Evolutionary conservation across 1,140 invertebrate species (phyloP), one percentile per base, ranked within the genome.

Genomic region (Cyrtorhinus lividipennis): DNA sequence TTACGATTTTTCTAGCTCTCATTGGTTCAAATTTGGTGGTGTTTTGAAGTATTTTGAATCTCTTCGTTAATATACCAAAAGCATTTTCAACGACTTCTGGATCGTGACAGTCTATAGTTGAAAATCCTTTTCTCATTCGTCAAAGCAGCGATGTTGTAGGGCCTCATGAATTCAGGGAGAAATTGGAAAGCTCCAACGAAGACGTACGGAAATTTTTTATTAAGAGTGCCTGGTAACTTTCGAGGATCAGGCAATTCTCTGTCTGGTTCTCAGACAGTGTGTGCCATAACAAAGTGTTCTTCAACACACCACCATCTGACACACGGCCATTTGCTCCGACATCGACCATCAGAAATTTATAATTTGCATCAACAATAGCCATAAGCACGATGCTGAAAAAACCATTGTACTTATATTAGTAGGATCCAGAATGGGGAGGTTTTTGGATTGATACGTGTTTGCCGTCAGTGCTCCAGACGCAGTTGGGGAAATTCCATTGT

Each of bases 121-220:
- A 72, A 77, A 23, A 69, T 69, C 59, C 68, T 23, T 68, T 76
- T 56, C 60, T 65, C 59, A 61, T 59, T 56, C 59, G 66, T 64
- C 56, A 56, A 60, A 44, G 70, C 62, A 44, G 69, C 65, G 44
- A 67, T 67, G 38, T 64, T 62, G 69, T 69, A 78, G 61, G 76
- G 76, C 67, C 75, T 75, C 72, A 77, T 71, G 25, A 78, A 59
- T 64, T 73, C 66, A 58, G 62, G 30, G 56, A 63, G 64, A 30
- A 79, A 45, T 30, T 74, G 67, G 69, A 80, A 81, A 38, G 75
- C 76, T 61, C 76, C 74, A 69, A 79, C 65, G 68, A 80, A 71
- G 24, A 73, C 66, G 38, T 70, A 44, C 65, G 62, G 62, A n/a
- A 13, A 60, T n/a, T 56, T 62, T 58, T 18, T 63, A n/a, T n/a